phyloP scores from a whole-genome alignment of 2,888 invertebrate species.

The Pheosia gnoma region DNA sequence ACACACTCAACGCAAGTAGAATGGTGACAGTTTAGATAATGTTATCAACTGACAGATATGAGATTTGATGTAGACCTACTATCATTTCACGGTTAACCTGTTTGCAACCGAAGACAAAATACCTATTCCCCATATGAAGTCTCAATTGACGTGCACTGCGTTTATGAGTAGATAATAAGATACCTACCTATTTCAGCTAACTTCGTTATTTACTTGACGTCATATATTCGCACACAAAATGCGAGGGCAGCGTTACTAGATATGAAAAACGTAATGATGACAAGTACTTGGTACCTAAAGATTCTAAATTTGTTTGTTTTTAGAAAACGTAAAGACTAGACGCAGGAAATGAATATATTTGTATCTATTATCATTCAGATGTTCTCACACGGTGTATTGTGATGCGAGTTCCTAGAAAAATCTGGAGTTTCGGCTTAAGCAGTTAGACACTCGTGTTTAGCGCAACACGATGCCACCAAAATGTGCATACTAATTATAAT shows the following conservation, averaged over 20 bases:
- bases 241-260: constrained; percentile 7
- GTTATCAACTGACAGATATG: constrained; percentile 19
- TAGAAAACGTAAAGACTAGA: constrained; percentile 2
- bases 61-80: background rate
- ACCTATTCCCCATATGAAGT: background rate
- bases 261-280: constrained; percentile 7
- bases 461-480: too few relatives aligned
- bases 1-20: constrained; percentile 28
- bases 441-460: background rate
- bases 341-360: constrained; percentile 5
- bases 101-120: background rate
- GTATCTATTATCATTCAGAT: background rate
- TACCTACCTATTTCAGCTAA: background rate
- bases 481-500: too few relatives aligned
- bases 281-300: constrained; percentile 4
- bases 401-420: too few relatives aligned
- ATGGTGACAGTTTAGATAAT: constrained; percentile 23
- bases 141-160: background rate
- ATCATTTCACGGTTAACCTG: background rate
- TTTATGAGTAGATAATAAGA: background rate
- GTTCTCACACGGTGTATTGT: background rate
- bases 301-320: constrained; percentile 5
- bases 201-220: constrained; percentile 5
- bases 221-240: constrained; percentile 6
- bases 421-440: background rate